Base-by-base conservation (phyloP, 2,797 vertebrate species). In the Danio jaintianensis region DNA sequence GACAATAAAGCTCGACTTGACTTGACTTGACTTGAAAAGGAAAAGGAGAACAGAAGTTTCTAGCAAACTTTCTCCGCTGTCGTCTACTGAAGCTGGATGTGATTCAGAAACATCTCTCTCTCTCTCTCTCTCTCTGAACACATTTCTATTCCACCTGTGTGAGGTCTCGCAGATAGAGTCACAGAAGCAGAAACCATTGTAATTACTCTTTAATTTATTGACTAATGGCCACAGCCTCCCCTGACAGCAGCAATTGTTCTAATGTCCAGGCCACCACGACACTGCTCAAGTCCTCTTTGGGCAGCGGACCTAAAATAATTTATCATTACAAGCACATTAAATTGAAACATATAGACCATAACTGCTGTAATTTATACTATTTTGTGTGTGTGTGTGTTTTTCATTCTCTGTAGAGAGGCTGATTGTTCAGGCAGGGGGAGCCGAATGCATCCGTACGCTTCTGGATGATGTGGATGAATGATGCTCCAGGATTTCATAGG, bases 141-240 rank as follows among this genome's bases (percentile, higher is more conserved):
- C 90, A 92, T 93, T 95, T 93, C 91, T 92, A 93, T 93, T 94
- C 93, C 93, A 94, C 93, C 92, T 94, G 93, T 92, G 91, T 61
- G 91, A 92, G 89, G 89, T 91, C 87, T 92, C 92, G 89, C 91
- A 93, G 93, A 94, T 93, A 94, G 92, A 94, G 92, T 93, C 92
- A 93, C 92, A 94, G 93, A 93, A 93, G 93, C 94, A 94, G 93
- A 94, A 94, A 94, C 91, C 75, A 84, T 87, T 79, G 86, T 93
- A 94, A 94, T 94, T 93, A 95, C 92, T 93, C 93, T 94, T 93
- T 95, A 94, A 94, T 95, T 93, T 94, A 95, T 94, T 94, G 94
- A 95, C 93, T 94, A 94, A 95, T 95, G 93, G 93, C 92, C 91
- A 89, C 90, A 89, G 93, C 92, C 92, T 92, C 92, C 88, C 91